phyloP scores from a whole-genome alignment of 2,113 vertebrate species.

The Dicrurus megarhynchus region DNA sequence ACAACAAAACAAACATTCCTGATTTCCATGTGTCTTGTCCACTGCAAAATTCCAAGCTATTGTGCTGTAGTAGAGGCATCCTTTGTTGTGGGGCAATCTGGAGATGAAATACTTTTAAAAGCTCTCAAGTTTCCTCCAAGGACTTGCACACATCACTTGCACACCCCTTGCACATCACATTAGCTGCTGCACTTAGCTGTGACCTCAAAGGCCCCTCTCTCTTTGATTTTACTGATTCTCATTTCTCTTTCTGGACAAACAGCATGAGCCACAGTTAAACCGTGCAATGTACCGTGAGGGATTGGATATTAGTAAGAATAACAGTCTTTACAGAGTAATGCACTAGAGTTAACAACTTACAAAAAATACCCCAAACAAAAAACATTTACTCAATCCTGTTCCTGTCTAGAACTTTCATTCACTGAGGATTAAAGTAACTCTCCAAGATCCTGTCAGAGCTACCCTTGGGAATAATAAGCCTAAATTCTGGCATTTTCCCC shows the following conservation, averaged over 20 bases:
- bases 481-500: not conserved
- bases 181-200: conserved; percentile 50
- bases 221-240: conserved; percentile 60
- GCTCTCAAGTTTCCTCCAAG: conserved; percentile 53
- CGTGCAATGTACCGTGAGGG: not conserved
- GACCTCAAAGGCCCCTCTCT: conserved; percentile 37
- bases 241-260: conserved; percentile 46
- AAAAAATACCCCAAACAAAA: not conserved
- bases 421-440: not conserved
- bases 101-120: conserved; percentile 49
- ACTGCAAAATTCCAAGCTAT: not conserved
- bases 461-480: not conserved
- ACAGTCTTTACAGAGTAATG: not conserved
- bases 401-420: not conserved
- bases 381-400: not conserved
- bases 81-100: conserved; percentile 54
- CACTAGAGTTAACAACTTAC: not conserved
- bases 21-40: not conserved
- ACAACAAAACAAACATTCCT: not conserved
- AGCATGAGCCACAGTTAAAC: conserved; percentile 41
- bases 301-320: conserved; percentile 8
- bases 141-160: not conserved
- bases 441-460: not conserved
- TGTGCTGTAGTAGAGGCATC: not conserved
- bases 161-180: conserved; percentile 12